These are phyloP conservation scores for Leptoteleia sp. DNA, from an alignment of 1,140 invertebrate genomes.

Conservation along the genomic window DNA sequence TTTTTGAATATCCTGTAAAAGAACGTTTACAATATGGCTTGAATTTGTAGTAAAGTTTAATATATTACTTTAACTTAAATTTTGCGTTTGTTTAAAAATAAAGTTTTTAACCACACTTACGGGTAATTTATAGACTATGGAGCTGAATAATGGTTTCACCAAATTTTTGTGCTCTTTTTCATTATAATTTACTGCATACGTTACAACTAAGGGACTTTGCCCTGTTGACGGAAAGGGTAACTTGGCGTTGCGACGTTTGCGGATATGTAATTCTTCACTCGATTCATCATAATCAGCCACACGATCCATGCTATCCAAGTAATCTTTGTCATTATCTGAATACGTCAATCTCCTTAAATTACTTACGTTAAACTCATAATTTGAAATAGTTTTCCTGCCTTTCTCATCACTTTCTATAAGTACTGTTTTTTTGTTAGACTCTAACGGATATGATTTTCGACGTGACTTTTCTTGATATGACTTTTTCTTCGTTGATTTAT, in stretches of 20 bases:
- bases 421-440: slow-evolving; percentile 17
- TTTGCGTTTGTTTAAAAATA: too few relatives aligned
- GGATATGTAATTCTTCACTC: slow-evolving; percentile 33
- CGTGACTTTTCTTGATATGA: slow-evolving; percentile 7
- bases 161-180: slow-evolving; percentile 87
- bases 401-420: slow-evolving; percentile 3
- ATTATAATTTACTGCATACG: slow-evolving; percentile 92
- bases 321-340: slow-evolving; percentile 21
- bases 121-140: slow-evolving; percentile 91
- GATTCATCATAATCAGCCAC: slow-evolving; percentile 43
- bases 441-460: slow-evolving; percentile 10
- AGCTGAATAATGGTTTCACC: slow-evolving; percentile 95
- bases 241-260: slow-evolving; percentile 65
- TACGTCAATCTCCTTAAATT: slow-evolving; percentile 47
- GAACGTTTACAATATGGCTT: too few relatives aligned
- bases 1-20: slow-evolving; percentile 92
- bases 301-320: slow-evolving; percentile 49
- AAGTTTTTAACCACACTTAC: slow-evolving; percentile 77
- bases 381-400: slow-evolving; percentile 11
- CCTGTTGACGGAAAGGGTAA: slow-evolving; percentile 80
- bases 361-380: slow-evolving; percentile 24
- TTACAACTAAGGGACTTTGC: slow-evolving; percentile 88
- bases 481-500: slow-evolving; percentile 26
- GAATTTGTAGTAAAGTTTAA: too few relatives aligned
- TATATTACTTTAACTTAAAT: too few relatives aligned